A percentile compares a stretch with the other conserved stretches of the same genome.
Conservation (phyloP, 2,888 invertebrate genomes). For the Papilio protenor region DNA sequence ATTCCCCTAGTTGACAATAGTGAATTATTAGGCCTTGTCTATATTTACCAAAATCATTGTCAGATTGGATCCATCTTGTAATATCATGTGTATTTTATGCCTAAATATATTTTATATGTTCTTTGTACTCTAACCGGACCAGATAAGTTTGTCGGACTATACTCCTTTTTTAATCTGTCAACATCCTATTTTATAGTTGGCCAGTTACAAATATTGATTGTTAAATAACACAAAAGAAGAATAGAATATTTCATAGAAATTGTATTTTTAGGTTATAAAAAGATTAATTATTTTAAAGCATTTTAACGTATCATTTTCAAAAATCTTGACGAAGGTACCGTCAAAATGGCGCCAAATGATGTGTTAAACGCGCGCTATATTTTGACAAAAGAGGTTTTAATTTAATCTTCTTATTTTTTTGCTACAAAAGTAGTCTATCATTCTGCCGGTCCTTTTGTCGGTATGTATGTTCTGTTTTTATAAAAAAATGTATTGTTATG, state of each 20-base stretch:
- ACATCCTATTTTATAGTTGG: background rate
- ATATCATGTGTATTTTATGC: too few species aligned
- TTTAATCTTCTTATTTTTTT: conserved; percentile 60
- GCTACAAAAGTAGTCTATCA: conserved; percentile 54
- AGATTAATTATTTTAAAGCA: conserved; percentile 4
- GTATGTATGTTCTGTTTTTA: conserved; percentile 39
- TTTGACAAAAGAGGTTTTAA: conserved; percentile 71
- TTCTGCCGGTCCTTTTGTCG: conserved; percentile 56
- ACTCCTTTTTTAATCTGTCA: background rate
- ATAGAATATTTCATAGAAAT: background rate
- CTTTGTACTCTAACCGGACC: too few species aligned
- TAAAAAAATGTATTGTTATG: conserved; percentile 35
- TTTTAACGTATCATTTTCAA: conserved; percentile 24
- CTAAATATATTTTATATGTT: too few species aligned
- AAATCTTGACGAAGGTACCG: conserved; percentile 29
- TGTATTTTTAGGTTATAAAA: background rate
- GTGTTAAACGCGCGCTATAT: conserved; percentile 71
- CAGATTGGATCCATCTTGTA: too few species aligned
- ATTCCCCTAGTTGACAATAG: too few species aligned
- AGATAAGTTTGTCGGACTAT: too few species aligned
- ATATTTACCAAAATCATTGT: too few species aligned
- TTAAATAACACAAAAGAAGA: background rate
- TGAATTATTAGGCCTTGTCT: too few species aligned
- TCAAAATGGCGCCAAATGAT: conserved; percentile 67
- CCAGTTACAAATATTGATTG: too few species aligned